phyloP scores from a whole-genome alignment of 2,113 vertebrate genomes.

The Isichthys henryi region DNA sequence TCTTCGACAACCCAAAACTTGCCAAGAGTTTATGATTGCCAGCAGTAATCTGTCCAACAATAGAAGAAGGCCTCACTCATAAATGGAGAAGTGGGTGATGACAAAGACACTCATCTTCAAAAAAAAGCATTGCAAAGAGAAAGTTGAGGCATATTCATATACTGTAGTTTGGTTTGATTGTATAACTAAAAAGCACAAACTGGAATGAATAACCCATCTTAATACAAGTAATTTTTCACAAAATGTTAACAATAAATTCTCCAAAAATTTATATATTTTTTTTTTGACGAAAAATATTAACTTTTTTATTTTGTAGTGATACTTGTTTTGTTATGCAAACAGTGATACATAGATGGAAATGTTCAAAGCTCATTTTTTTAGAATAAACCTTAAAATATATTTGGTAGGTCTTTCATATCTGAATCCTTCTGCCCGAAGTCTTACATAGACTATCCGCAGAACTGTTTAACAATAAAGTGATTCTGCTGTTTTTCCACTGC shows the following conservation, averaged over 20 bases:
- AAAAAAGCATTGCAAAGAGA: neutral
- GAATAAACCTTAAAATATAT: neutral
- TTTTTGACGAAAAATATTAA: neutral
- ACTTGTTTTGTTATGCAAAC: neutral
- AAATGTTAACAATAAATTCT: neutral
- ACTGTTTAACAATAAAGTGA: neutral
- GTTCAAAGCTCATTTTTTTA: neutral
- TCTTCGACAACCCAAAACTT: neutral
- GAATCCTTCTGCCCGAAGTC: neutral
- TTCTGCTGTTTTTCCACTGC: neutral
- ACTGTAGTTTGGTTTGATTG: neutral
- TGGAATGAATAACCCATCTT: neutral
- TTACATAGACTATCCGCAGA: neutral
- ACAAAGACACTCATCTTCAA: neutral
- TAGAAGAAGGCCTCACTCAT: neutral
- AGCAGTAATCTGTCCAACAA: conserved; percentile 1
- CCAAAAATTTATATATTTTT: neutral
- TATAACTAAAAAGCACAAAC: neutral
- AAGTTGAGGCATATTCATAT: neutral
- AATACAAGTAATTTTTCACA: neutral
- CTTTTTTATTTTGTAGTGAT: neutral
- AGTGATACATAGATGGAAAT: neutral
- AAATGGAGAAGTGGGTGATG: neutral
- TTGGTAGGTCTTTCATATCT: neutral
- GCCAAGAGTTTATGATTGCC: neutral